Evolutionary conservation across 2,888 invertebrate genomes (phyloP).

Genomic region (Diabrotica balteata): DNA sequence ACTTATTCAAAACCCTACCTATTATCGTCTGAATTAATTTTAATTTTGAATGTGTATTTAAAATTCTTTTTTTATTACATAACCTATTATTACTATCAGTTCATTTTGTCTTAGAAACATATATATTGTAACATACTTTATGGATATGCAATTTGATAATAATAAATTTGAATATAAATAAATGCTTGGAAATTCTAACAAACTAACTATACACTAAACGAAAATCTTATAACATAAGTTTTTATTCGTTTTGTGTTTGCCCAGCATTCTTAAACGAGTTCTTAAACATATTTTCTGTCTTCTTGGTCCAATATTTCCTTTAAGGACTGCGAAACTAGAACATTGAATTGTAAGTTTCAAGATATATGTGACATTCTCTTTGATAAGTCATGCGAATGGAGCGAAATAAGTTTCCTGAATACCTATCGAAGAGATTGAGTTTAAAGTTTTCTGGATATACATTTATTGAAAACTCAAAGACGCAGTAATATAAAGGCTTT

Average conservation of each 20-base stretch:
- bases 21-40: no score
- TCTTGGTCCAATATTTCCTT: slow-evolving; percentile 8
- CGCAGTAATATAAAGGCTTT: not conserved
- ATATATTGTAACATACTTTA: no score
- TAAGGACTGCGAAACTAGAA: slow-evolving; percentile 16
- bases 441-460: slow-evolving; percentile 15
- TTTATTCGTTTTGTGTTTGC: not conserved
- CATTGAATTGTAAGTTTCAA: slow-evolving; percentile 30
- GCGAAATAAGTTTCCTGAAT: slow-evolving; percentile 16
- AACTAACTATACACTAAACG: no score
- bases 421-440: slow-evolving; percentile 27
- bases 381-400: slow-evolving; percentile 22
- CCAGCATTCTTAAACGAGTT: slow-evolving; percentile 10
- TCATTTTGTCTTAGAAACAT: no score
- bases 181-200: no score
- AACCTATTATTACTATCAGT: no score
- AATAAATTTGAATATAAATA: no score
- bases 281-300: slow-evolving; percentile 17
- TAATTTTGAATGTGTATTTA: no score
- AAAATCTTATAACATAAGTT: no score
- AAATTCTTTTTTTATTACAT: no score
- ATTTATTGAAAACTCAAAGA: not conserved
- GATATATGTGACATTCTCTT: slow-evolving; percentile 26
- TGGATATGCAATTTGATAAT: no score
- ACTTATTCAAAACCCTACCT: no score